These are phyloP conservation scores for Platypus cylindrus DNA, from an alignment of 2,888 invertebrate species.

Conservation along the genomic window DNA sequence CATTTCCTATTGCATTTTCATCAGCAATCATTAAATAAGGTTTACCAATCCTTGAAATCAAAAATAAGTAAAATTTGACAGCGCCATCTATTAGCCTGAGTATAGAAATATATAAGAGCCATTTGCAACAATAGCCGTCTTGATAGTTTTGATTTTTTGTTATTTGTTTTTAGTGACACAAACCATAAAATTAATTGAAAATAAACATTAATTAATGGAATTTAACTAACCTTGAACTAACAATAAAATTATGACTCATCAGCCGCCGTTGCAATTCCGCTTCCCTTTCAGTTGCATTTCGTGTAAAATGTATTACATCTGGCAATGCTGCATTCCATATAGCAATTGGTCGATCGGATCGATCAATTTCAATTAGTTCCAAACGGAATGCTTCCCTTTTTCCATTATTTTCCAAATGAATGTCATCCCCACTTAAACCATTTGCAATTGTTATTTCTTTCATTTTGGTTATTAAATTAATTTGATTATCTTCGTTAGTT, in stretches of 20 bases:
- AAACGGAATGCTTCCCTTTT: conserved; percentile 47
- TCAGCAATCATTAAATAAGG: conserved; percentile 53
- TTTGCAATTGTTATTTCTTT: conserved; percentile 35
- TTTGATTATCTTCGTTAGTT: too few species aligned
- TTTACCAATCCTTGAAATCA: conserved; percentile 45
- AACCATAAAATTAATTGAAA: too few species aligned
- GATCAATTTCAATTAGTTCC: conserved; percentile 48
- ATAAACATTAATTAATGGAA: too few species aligned
- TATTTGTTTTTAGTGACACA: too few species aligned
- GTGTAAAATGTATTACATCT: conserved; percentile 17
- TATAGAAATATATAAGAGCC: too few species aligned
- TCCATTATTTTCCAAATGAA: conserved; percentile 54
- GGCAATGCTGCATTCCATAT: conserved; percentile 32
- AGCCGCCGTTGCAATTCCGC: conserved; percentile 9
- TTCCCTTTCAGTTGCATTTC: conserved; percentile 25
- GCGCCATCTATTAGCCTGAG: too few species aligned
- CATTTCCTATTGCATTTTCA: conserved; percentile 50
- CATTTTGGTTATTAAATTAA: conserved; percentile 51
- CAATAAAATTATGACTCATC: conserved; percentile 26
- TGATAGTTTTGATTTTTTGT: too few species aligned
- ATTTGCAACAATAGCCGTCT: too few species aligned
- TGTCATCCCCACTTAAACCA: conserved; percentile 46
- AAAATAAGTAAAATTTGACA: too few species aligned
- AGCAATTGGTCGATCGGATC: conserved; percentile 40
- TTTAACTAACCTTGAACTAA: conserved; percentile 46